Conservation (phyloP, 2,888 invertebrate genomes). For the Bellardia bayeri region DNA sequence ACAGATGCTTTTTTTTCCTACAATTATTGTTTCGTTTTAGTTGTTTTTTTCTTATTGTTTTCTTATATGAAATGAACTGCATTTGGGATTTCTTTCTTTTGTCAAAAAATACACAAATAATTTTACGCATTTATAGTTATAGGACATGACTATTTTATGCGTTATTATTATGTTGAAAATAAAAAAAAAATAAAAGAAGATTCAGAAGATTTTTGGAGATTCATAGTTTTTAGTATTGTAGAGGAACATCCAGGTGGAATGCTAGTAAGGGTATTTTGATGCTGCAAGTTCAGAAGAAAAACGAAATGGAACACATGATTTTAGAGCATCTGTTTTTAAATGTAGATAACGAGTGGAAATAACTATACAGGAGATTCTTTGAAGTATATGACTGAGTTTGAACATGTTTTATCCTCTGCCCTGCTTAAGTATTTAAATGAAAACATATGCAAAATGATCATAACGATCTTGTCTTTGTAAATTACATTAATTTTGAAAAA, state of each 20-base stretch:
- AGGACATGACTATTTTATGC: slow-evolving; percentile 31
- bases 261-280: slow-evolving; percentile 15
- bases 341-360: slow-evolving; percentile 27
- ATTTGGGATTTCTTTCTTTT: slow-evolving; percentile 28
- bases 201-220: slow-evolving; percentile 27
- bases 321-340: slow-evolving; percentile 50
- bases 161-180: not conserved
- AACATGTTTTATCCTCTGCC: too few relatives aligned
- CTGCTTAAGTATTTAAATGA: too few relatives aligned
- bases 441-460: too few relatives aligned
- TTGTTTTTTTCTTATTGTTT: slow-evolving; percentile 22
- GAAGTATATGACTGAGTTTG: not conserved
- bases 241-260: slow-evolving; percentile 49
- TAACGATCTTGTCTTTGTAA: too few relatives aligned
- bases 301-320: slow-evolving; percentile 8
- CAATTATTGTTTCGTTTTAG: slow-evolving; percentile 32
- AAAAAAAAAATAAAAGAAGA: too few relatives aligned
- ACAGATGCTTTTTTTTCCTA: slow-evolving; percentile 56
- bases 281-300: not conserved
- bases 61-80: slow-evolving; percentile 54
- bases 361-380: not conserved
- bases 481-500: too few relatives aligned
- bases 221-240: not conserved
- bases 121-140: slow-evolving; percentile 5
- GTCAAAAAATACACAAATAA: slow-evolving; percentile 4